A percentile compares a stretch with the other conserved stretches of the same genome.
phyloP scores from a whole-genome alignment of 2,113 vertebrate species.

The Pseudopodoces humilis region DNA sequence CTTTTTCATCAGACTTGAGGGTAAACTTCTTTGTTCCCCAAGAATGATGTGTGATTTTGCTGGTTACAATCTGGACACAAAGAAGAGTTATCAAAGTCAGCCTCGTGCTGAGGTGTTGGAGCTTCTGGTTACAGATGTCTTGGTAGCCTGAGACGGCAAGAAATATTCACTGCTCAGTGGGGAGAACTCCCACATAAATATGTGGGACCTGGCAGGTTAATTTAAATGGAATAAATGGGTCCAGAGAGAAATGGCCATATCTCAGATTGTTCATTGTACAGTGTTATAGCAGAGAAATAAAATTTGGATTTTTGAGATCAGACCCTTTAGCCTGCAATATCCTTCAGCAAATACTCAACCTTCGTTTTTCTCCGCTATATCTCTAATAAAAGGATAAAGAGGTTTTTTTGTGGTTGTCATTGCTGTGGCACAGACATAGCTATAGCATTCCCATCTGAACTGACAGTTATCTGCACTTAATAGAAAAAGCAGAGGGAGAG shows the following conservation, averaged over 20 bases:
- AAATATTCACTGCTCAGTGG: not conserved
- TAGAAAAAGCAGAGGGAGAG: not conserved
- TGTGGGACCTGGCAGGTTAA: not conserved
- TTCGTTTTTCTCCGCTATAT: not conserved
- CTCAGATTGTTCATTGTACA: not conserved
- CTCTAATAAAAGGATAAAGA: conserved; percentile 15
- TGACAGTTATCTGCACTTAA: conserved; percentile 4
- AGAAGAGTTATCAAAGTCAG: not conserved
- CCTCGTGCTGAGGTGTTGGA: not conserved
- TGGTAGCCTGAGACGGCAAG: not conserved
- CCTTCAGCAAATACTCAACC: not conserved
- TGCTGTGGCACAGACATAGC: not conserved
- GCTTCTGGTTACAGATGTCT: not conserved
- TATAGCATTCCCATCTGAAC: conserved; percentile 7
- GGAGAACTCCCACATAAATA: not conserved
- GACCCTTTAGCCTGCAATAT: not conserved
- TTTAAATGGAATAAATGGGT: not conserved
- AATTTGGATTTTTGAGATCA: not conserved
- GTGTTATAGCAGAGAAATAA: not conserved
- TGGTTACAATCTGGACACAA: not conserved
- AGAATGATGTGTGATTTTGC: not conserved
- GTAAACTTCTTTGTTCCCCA: not conserved
- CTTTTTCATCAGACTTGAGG: not conserved
- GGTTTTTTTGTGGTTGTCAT: not conserved
- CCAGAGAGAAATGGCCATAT: not conserved